Conservation (phyloP, 2,888 invertebrate species). For the Amphipyra tragopoginis region DNA sequence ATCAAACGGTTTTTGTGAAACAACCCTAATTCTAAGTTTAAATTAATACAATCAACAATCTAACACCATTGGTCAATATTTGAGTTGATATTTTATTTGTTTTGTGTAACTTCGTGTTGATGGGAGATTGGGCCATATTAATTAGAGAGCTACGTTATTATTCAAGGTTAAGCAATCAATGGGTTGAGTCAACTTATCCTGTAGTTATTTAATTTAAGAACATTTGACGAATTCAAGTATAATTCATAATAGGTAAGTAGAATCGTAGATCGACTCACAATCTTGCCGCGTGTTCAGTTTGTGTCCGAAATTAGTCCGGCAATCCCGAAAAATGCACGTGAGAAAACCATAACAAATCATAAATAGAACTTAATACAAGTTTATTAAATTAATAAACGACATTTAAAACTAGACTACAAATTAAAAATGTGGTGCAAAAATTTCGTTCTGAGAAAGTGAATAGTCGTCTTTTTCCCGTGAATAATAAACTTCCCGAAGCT, state of each 20-base stretch:
- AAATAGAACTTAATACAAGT: too few species aligned
- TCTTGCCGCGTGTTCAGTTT: too few species aligned
- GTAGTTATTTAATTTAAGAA: slow-evolving; percentile 5
- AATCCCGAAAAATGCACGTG: too few species aligned
- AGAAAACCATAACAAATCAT: too few species aligned
- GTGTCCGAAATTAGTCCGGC: too few species aligned
- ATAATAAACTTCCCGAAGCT: neutral
- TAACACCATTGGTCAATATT: slow-evolving; percentile 58
- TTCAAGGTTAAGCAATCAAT: slow-evolving; percentile 37
- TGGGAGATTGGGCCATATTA: slow-evolving; percentile 20
- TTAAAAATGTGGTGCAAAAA: too few species aligned
- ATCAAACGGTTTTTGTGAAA: slow-evolving; percentile 70
- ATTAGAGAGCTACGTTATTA: slow-evolving; percentile 12
- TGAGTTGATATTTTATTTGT: slow-evolving; percentile 53
- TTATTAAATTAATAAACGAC: too few species aligned
- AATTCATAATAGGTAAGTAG: neutral
- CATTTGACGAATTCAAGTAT: slow-evolving; percentile 1
- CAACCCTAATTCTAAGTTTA: slow-evolving; percentile 62
- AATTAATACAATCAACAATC: slow-evolving; percentile 65
- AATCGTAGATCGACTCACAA: too few species aligned
- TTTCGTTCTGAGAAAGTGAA: too few species aligned
- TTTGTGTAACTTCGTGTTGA: slow-evolving; percentile 35
- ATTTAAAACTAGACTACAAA: too few species aligned
- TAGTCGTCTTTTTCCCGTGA: neutral
- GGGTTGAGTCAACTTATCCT: slow-evolving; percentile 3